These are phyloP conservation scores for Nephrotoma flavescens DNA, from an alignment of 2,888 invertebrate genomes.

Conservation along the genomic window DNA sequence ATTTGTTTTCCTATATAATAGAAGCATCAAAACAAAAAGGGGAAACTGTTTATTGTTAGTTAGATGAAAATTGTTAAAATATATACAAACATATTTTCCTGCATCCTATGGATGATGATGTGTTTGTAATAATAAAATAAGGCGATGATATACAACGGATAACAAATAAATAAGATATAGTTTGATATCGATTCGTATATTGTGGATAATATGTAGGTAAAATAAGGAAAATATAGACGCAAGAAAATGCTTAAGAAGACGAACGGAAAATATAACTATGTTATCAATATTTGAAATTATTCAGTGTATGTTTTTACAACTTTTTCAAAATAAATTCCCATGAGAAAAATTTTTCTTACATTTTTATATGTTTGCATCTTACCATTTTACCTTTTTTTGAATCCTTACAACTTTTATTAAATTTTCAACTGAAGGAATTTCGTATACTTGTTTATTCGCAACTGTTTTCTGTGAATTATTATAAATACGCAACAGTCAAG, in stretches of 20 bases:
- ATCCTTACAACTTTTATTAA: background rate
- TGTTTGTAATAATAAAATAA: background rate
- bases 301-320: background rate
- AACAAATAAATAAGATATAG: background rate
- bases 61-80: background rate
- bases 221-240: background rate
- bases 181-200: background rate
- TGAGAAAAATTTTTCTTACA: background rate
- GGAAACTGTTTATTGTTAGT: no score
- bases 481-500: background rate
- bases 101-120: background rate
- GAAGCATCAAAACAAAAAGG: no score
- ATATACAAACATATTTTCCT: background rate
- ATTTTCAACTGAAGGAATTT: background rate
- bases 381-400: background rate
- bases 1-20: no score
- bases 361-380: background rate
- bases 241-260: background rate
- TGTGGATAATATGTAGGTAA: background rate
- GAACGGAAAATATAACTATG: background rate
- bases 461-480: background rate
- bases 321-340: background rate
- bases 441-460: background rate
- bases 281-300: background rate
- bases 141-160: background rate